Evolutionary conservation across 2,113 vertebrate genomes (phyloP).

Genomic region (Panthera tigris): DNA sequence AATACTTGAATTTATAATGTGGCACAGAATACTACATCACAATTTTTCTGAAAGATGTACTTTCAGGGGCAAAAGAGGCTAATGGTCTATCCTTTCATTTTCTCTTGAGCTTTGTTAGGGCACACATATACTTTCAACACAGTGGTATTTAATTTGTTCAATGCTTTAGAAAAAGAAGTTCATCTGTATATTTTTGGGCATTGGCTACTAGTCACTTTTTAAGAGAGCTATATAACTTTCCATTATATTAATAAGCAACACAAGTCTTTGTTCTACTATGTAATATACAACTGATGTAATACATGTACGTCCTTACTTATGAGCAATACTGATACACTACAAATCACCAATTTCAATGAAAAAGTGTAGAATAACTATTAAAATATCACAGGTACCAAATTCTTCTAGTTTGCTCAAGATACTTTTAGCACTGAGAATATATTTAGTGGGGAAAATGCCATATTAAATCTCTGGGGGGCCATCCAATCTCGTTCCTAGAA

Average conservation of each 20-base stretch:
- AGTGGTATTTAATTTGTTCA: background rate
- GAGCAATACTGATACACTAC: background rate
- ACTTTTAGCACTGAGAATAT: background rate
- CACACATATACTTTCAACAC: background rate
- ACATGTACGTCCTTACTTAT: background rate
- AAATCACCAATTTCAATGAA: background rate
- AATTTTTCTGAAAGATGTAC: background rate
- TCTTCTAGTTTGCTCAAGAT: background rate
- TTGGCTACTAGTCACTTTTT: background rate
- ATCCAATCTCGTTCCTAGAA: background rate
- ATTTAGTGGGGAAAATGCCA: background rate
- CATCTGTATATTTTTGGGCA: background rate
- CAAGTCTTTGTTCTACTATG: background rate
- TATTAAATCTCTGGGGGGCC: background rate
- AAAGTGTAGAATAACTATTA: background rate
- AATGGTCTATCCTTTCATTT: background rate
- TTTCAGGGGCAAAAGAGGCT: background rate
- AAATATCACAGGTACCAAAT: background rate
- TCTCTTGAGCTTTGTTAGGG: background rate
- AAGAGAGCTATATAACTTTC: background rate
- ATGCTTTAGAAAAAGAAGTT: background rate
- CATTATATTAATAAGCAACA: background rate
- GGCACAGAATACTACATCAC: background rate
- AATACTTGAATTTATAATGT: background rate
- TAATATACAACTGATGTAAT: background rate